These are phyloP conservation scores for Fringilla coelebs DNA, from an alignment of 2,797 vertebrate genomes.

Conservation along the genomic window DNA sequence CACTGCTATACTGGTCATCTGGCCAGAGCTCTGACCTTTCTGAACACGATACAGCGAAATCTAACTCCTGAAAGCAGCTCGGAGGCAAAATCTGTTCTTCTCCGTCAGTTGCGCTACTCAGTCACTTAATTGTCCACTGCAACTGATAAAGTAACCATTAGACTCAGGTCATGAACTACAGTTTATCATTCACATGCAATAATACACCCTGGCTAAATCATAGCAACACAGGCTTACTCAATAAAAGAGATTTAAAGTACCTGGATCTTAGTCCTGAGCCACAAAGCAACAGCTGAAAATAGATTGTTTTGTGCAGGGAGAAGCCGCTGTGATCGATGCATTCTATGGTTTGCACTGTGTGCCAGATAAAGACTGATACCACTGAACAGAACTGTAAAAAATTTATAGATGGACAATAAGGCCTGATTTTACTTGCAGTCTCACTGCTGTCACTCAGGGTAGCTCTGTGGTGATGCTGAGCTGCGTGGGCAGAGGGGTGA, in stretches of 20 bases:
- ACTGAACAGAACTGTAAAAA: not conserved
- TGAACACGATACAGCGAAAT: conserved; percentile 82
- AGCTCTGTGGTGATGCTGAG: not conserved
- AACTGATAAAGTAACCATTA: conserved; percentile 76
- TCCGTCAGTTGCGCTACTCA: conserved; percentile 72
- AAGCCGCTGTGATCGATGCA: not conserved
- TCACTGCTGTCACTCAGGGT: not conserved
- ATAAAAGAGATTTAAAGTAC: conserved; percentile 38
- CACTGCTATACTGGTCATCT: conserved; percentile 78
- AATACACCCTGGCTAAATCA: conserved; percentile 66
- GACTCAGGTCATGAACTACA: conserved; percentile 74
- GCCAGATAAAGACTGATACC: not conserved
- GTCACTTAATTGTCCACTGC: conserved; percentile 77
- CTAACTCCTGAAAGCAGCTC: conserved; percentile 78
- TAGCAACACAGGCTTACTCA: conserved; percentile 33
- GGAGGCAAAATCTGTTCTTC: conserved; percentile 82
- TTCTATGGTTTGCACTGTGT: not conserved
- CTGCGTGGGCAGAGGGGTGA: not conserved
- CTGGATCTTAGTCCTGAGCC: not conserved
- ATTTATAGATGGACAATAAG: not conserved
- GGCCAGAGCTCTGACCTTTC: conserved; percentile 79
- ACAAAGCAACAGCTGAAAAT: not conserved
- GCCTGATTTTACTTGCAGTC: not conserved
- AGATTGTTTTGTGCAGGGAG: not conserved
- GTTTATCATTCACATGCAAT: conserved; percentile 61